These are phyloP conservation scores for Coleophora flavipennella DNA, from an alignment of 2,888 invertebrate genomes.

Conservation along the genomic window DNA sequence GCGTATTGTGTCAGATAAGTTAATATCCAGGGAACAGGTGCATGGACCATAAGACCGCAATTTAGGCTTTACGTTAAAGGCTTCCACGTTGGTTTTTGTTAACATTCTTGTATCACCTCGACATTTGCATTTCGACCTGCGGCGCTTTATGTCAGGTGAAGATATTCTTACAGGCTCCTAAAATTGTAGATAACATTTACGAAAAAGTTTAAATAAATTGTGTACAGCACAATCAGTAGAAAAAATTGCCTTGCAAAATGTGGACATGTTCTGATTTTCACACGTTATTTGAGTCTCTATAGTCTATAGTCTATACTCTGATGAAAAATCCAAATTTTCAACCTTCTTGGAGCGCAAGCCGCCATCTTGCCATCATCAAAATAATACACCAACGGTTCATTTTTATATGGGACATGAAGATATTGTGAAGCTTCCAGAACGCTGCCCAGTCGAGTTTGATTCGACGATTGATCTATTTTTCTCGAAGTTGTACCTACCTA, in stretches of 20 bases:
- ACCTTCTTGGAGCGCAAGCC: too few relatives aligned
- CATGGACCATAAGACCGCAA: conserved; percentile 42
- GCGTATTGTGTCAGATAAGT: conserved; percentile 55
- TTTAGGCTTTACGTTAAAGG: conserved; percentile 49
- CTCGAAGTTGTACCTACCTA: too few relatives aligned
- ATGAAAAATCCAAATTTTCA: too few relatives aligned
- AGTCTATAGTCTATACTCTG: too few relatives aligned
- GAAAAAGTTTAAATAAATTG: not conserved
- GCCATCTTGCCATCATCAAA: too few relatives aligned
- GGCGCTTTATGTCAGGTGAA: conserved; percentile 28
- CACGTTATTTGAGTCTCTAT: too few relatives aligned
- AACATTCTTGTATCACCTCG: conserved; percentile 32
- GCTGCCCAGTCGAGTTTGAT: too few relatives aligned
- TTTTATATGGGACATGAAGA: too few relatives aligned
- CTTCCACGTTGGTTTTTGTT: conserved; percentile 52
- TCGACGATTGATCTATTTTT: too few relatives aligned
- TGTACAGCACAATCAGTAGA: not conserved
- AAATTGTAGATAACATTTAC: not conserved
- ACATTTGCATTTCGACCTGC: conserved; percentile 23
- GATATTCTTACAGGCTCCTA: conserved; percentile 41
- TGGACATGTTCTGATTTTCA: too few relatives aligned
- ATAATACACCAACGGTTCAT: too few relatives aligned
- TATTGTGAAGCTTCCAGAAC: too few relatives aligned
- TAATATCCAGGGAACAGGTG: conserved; percentile 51
- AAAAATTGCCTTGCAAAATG: not conserved